Base-by-base conservation (phyloP, 2,888 invertebrate species). In the Pristionchus japonicus region DNA sequence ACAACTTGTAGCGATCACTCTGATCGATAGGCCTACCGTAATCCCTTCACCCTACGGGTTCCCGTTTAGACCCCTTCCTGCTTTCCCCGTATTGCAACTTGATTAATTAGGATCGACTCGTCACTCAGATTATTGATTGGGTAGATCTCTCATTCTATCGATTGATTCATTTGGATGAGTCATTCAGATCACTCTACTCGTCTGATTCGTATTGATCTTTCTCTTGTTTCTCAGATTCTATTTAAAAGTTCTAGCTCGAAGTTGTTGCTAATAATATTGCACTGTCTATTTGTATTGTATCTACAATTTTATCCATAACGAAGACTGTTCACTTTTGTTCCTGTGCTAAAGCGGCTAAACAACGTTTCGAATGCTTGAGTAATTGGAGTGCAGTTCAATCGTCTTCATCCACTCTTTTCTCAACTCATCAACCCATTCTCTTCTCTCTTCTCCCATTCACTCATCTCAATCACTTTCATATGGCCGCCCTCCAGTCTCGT, bases 391-490 rank as follows among this genome's bases (percentile, higher is more conserved):
- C n/a, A n/a, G n/a, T 43, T 77, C 43, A 15, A 77, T n/a, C n/a
- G 13, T 77, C 27, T 27, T 64, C 64, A 64, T 43, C 37, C 47
- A 6, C 43, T 52, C 52, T 64, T 43, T 85, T 64, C 85, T 85
- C 64, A 43, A 85, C 47, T 64, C 64, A 57, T 85, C 85, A 43
- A 77, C 70, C 31, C n/a, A n/a, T n/a, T n/a, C n/a, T n/a, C n/a
- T n/a, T n/a, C n/a, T n/a, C n/a, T n/a, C 83, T n/a, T 57, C 37
- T 23, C 83, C 52, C 83, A 57, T 64, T 64, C 82, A 49, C 52
- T 57, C 82, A 52, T 82, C 82, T 57, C 85, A 85, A 85, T 64
- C 85, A 57, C 85, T 85, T 85, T 85, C 85, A 85, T 85, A 85
- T 85, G 85, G 77, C 77, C 77, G 77, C 77, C 77, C 43, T 47